Percentiles rank a stretch among this genome's conserved stretches.
Conservation (phyloP, 2,113 vertebrate genomes). For the Uropsilus gracilis region DNA sequence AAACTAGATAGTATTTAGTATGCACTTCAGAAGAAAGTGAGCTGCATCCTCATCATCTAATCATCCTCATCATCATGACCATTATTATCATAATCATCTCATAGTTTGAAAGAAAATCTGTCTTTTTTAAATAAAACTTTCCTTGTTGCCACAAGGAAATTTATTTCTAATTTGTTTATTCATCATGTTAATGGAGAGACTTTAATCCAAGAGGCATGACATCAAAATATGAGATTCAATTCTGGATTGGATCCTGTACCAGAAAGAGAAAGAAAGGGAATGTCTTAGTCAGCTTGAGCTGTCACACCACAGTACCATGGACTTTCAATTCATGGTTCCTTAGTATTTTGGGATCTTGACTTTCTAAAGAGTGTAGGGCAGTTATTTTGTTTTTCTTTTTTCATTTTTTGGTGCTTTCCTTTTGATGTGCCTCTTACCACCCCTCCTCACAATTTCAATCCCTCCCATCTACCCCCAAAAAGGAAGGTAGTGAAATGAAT, state of each 20-base stretch:
- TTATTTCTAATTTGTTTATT: neutral
- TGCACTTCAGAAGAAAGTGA: neutral
- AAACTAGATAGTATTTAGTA: neutral
- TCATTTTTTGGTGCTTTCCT: no score
- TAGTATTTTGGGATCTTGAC: neutral
- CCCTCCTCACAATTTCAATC: no score
- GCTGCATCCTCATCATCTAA: neutral
- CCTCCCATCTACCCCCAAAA: no score
- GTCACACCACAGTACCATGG: neutral
- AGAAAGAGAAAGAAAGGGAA: neutral
- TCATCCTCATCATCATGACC: neutral
- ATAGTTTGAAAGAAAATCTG: neutral
- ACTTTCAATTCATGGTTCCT: neutral
- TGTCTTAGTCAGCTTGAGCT: neutral
- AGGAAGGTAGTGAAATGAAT: no score
- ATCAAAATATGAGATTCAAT: neutral
- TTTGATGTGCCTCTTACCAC: no score
- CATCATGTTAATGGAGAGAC: neutral
- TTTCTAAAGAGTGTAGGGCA: no score
- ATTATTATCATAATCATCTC: neutral
- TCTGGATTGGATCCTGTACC: neutral
- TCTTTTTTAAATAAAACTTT: neutral
- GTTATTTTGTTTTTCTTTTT: no score
- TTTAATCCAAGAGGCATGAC: neutral
- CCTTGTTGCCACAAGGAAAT: neutral